A percentile compares a stretch with the other conserved stretches of the same genome.
These are phyloP conservation scores for Agrotis puta DNA, from an alignment of 2,888 invertebrate species.

Conservation along the genomic window DNA sequence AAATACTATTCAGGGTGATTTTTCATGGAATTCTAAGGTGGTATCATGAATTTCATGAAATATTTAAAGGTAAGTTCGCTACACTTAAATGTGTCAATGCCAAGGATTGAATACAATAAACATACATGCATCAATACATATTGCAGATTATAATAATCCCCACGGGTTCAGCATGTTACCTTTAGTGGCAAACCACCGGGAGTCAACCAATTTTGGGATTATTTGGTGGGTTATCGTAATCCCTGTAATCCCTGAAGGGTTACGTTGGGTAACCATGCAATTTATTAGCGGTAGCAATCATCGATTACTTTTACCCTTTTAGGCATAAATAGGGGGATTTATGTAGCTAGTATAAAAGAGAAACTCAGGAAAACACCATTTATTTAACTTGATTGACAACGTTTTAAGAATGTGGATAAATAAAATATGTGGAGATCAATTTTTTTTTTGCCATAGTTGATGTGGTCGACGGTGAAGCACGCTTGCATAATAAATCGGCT, in stretches of 20 bases:
- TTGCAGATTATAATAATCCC: constrained; percentile 22
- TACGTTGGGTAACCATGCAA: constrained; percentile 23
- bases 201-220: constrained; percentile 47
- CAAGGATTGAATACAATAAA: constrained; percentile 71
- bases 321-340: background rate
- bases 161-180: constrained; percentile 19
- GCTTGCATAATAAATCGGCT: no score
- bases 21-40: constrained; percentile 72
- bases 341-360: background rate
- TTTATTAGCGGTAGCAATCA: constrained; percentile 22
- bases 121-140: constrained; percentile 36
- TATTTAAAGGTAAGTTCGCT: constrained; percentile 77
- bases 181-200: constrained; percentile 17
- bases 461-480: no score
- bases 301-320: background rate
- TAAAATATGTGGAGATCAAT: background rate
- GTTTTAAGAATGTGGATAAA: background rate
- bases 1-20: constrained; percentile 61
- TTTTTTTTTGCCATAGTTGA: background rate
- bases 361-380: background rate
- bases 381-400: background rate
- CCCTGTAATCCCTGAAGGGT: constrained; percentile 43
- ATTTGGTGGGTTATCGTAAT: constrained; percentile 15
- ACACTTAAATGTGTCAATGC: constrained; percentile 83
- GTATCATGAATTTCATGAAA: constrained; percentile 66